phyloP scores from a whole-genome alignment of 2,113 vertebrate genomes.

The Charadrius vociferus region DNA sequence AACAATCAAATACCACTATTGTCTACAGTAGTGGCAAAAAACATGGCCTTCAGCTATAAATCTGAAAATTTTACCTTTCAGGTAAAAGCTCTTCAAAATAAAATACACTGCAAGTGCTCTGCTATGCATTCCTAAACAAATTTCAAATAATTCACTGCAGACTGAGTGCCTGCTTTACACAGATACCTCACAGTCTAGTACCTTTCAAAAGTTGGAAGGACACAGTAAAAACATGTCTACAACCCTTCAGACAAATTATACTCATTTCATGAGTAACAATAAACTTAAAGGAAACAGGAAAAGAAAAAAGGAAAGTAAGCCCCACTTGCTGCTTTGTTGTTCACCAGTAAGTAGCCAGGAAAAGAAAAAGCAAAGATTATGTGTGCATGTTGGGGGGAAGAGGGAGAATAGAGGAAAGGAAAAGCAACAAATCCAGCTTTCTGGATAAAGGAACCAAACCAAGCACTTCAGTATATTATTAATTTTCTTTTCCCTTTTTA shows the following conservation, averaged over 20 bases:
- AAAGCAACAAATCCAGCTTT: neutral
- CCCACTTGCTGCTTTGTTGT: neutral
- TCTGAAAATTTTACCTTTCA: neutral
- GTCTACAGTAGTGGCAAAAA: neutral
- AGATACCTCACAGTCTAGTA: neutral
- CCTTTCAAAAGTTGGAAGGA: neutral
- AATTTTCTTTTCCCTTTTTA: neutral
- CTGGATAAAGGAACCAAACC: neutral
- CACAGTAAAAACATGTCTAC: neutral
- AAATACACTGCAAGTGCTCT: neutral
- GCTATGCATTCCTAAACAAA: neutral
- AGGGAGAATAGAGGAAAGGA: neutral
- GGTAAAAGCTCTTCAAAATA: neutral
- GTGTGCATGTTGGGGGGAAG: accelerated
- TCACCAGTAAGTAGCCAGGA: neutral
- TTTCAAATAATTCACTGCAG: neutral
- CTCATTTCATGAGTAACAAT: neutral
- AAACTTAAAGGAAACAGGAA: neutral
- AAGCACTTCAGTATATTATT: neutral
- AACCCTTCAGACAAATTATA: neutral
- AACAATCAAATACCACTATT: neutral
- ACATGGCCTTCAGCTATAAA: neutral
- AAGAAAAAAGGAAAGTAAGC: neutral
- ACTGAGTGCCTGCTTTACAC: neutral
- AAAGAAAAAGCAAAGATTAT: neutral